Evolutionary conservation across 2,888 invertebrate species (phyloP), one percentile per base, ranked within the genome.

Genomic region (Nephrotoma guestfalica): DNA sequence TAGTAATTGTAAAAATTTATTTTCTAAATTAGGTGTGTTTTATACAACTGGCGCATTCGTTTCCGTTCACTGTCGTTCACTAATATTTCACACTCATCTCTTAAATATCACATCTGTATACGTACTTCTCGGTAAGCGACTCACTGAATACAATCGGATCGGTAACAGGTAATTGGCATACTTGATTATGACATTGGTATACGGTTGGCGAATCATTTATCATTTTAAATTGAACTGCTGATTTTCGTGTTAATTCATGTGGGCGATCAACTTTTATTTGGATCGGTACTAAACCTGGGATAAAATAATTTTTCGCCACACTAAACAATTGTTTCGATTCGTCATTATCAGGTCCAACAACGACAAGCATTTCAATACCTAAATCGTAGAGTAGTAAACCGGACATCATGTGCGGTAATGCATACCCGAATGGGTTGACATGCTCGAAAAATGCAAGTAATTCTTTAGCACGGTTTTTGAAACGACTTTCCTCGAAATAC

Each of bases 401-500:
- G 0, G 91, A 91, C 88, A 91, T 88, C 92, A 92, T 92, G 87
- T 91, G 91, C 0, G 92, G 91, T n/a, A 92, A 87, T 0, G 89
- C 89, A 87, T 91, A 91, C 0, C 91, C 91, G 86, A 92, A 91
- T 0, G 90, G 90, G 13, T 86, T 86, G 1, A 86, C 85, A 13
- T 89, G 88, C 0, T 89, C 89, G 88, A 91, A 92, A 87, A 89
- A 91, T 85, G 90, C 89, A 2, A 91, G 88, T 1, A 92, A 87
- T 86, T 90, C 89, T 0, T 86, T 85, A 0, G 90, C 90, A 5
- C 89, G 90, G 45, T 90, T 42, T 18, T 89, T 88, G 85, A 90
- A 91, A n/a, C 87, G 88, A 0, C 89, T 87, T 9, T 91, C 90
- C 47, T 91, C 91, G 51, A 95, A 93, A 89, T 96, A 95, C 0